A percentile compares a stretch with the other conserved stretches of the same genome.
These are phyloP conservation scores for Troides helena DNA, from an alignment of 2,888 invertebrate species.

Conservation along the genomic window DNA sequence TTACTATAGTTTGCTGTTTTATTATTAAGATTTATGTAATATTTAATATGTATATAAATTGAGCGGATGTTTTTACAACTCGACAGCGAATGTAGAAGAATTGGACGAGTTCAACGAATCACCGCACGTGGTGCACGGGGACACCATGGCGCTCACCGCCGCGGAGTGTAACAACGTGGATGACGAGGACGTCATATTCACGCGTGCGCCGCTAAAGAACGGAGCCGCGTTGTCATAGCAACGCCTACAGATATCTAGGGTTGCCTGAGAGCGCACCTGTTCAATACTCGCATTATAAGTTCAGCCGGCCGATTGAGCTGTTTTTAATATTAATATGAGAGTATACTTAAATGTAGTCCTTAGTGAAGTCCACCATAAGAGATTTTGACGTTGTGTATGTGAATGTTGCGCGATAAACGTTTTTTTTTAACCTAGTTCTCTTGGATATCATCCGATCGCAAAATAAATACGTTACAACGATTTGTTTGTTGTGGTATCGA, in stretches of 20 bases:
- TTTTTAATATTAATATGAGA: constrained; percentile 9
- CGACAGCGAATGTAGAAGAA: constrained; percentile 85
- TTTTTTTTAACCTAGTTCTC: too few relatives aligned
- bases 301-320: background rate
- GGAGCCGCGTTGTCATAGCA: constrained; percentile 67
- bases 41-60: background rate
- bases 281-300: background rate
- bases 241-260: constrained; percentile 26
- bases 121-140: constrained; percentile 87
- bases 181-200: constrained; percentile 75
- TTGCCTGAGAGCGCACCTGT: background rate
- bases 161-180: constrained; percentile 65
- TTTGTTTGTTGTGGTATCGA: too few relatives aligned
- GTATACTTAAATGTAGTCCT: constrained; percentile 8
- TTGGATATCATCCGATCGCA: too few relatives aligned
- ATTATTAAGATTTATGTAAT: too few relatives aligned
- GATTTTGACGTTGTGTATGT: background rate
- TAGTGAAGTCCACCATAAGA: background rate
- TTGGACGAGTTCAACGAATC: constrained; percentile 95
- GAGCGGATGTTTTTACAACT: background rate
- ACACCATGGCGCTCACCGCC: constrained; percentile 64
- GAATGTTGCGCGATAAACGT: too few relatives aligned
- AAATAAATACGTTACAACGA: too few relatives aligned
- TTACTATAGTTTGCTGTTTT: too few relatives aligned
- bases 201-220: constrained; percentile 58